Percentiles rank a stretch among this genome's conserved stretches.
These are phyloP conservation scores for Drosophila ezoana DNA, from an alignment of 2,888 invertebrate genomes.

Conservation along the genomic window DNA sequence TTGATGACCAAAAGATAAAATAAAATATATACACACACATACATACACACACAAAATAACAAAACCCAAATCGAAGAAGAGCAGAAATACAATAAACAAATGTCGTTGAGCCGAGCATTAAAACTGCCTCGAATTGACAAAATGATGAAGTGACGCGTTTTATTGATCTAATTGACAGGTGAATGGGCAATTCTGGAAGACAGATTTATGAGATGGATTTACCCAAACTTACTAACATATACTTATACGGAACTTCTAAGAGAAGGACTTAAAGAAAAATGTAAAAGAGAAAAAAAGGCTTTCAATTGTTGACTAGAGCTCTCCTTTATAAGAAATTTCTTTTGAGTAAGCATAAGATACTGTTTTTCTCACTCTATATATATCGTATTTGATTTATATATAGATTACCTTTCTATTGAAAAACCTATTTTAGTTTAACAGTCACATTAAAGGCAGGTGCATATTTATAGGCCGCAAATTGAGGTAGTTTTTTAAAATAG, in stretches of 20 bases:
- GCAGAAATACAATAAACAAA: constrained; percentile 19
- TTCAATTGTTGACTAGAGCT: background rate
- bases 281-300: background rate
- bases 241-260: background rate
- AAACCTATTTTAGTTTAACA: too few relatives aligned
- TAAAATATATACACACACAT: constrained; percentile 1
- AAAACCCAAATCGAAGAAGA: background rate
- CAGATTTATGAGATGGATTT: constrained; percentile 50
- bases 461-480: too few relatives aligned
- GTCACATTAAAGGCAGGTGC: too few relatives aligned
- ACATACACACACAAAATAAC: constrained; percentile 1
- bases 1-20: constrained; percentile 49
- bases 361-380: too few relatives aligned
- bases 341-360: too few relatives aligned
- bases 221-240: background rate
- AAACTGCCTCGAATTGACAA: constrained; percentile 26
- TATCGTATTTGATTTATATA: too few relatives aligned
- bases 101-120: constrained; percentile 44
- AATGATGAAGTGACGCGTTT: constrained; percentile 55
- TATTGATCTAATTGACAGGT: constrained; percentile 67
- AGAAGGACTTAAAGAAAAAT: background rate
- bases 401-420: too few relatives aligned
- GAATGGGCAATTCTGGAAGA: constrained; percentile 34
- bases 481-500: too few relatives aligned
- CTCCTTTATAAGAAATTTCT: too few relatives aligned